phyloP scores from a whole-genome alignment of 2,113 vertebrate species.

The Pseudorectes ferrugineus region DNA sequence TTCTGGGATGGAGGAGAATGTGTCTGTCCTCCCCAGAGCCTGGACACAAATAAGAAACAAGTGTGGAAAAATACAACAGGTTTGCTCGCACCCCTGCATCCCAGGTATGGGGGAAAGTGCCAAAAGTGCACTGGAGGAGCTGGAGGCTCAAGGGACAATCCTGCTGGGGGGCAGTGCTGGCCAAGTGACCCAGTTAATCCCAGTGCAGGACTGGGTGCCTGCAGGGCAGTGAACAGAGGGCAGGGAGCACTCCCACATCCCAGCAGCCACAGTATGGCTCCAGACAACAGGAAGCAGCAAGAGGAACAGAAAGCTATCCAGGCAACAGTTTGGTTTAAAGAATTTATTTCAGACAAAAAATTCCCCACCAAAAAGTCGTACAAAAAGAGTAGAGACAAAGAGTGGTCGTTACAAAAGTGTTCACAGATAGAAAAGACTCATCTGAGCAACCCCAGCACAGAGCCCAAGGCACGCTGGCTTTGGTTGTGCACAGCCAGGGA shows the following conservation, averaged over 20 bases:
- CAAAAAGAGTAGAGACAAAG: background rate
- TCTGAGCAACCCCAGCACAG: background rate
- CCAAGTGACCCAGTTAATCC: background rate
- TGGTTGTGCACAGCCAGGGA: background rate
- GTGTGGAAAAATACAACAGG: background rate
- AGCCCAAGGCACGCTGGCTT: background rate
- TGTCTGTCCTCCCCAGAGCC: background rate
- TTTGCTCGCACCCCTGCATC: fast-evolving
- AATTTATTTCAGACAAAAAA: constrained; percentile 16
- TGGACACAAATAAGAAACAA: background rate
- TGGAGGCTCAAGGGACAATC: background rate
- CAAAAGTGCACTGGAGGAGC: background rate
- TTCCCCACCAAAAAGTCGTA: background rate
- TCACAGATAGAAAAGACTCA: background rate
- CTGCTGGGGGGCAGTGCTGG: background rate
- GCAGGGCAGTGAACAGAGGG: background rate
- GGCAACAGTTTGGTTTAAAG: background rate
- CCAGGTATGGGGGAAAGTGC: background rate
- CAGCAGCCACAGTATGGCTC: background rate
- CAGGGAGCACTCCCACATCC: background rate
- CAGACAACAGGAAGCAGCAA: background rate
- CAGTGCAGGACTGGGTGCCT: background rate
- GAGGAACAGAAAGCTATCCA: background rate
- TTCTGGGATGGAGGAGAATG: fast-evolving
- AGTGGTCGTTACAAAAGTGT: background rate